These are phyloP conservation scores for Eupithecia tripunctaria DNA, from an alignment of 2,888 invertebrate species.

Conservation along the genomic window DNA sequence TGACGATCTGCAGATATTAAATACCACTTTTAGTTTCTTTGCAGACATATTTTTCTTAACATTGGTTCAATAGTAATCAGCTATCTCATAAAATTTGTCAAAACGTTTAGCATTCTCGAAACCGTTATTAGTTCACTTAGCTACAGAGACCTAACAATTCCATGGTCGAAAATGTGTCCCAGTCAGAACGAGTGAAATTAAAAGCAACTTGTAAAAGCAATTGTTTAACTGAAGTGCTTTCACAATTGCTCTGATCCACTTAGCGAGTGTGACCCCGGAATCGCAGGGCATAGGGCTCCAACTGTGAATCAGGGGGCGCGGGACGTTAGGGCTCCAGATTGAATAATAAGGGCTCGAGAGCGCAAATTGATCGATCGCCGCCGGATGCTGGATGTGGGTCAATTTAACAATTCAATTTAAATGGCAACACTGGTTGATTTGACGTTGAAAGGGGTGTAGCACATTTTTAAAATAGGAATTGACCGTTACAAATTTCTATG, in stretches of 20 bases:
- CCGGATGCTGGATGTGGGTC: slow-evolving; percentile 63
- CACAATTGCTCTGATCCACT: slow-evolving; percentile 45
- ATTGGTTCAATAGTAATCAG: no score
- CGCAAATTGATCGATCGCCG: slow-evolving; percentile 77
- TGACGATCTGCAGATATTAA: no score
- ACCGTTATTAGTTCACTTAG: not conserved
- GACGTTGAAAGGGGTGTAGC: not conserved
- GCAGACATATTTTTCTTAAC: no score
- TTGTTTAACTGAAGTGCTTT: slow-evolving; percentile 35
- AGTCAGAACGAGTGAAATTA: not conserved
- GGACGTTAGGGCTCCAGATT: slow-evolving; percentile 55
- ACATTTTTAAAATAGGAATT: not conserved
- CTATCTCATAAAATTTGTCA: no score
- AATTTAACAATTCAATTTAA: slow-evolving; percentile 55
- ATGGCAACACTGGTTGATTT: slow-evolving; percentile 38
- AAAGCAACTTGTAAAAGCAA: not conserved
- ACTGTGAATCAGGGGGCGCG: slow-evolving; percentile 43
- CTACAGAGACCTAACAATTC: not conserved
- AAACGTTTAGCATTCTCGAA: no score
- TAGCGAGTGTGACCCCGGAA: slow-evolving; percentile 56
- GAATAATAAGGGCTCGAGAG: slow-evolving; percentile 62
- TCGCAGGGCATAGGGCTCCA: slow-evolving; percentile 49
- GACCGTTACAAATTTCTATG: not conserved
- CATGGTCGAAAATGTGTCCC: not conserved
- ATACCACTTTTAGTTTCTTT: no score